Base-by-base conservation (phyloP, 1,140 invertebrate genomes). In the Vanessa tameamea region DNA sequence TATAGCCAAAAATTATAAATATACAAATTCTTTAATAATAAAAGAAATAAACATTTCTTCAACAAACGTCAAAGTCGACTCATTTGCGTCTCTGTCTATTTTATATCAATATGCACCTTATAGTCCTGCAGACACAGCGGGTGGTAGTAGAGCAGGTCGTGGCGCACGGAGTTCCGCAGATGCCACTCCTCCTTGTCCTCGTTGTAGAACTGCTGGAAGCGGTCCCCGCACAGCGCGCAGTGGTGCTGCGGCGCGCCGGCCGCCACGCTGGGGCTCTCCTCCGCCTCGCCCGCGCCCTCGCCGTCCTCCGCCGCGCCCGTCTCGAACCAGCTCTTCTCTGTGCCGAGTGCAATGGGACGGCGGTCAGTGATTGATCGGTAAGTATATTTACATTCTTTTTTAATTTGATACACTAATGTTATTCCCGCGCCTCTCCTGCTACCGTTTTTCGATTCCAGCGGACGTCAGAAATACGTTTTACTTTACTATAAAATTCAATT, bases 131-230 rank as follows among this genome's bases (percentile, higher is more conserved):
- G 96, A 90, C 98, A 99, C 26, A 97, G 89, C 0, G 98, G 98
- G 94, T 99, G 98, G 87, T 97, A 99, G 82, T 96, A 96, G 81
- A 96, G 95, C 2, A 94, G 95, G 50, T 98, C 96, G 51, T 96
- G 95, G 23, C 94, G 91, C 6, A 98, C 93, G 0, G 98, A 97
- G 84, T 97, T 96, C 70, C 95, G 94, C 9, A 99, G 93, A 86
- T 98, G 97, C 98, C 98, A 99, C 87, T 99, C 98, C 89, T 99
- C 98, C 67, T 96, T 96, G 82, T 99, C 98, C 92, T 99, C 97
- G 85, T 98, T 96, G 93, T 97, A 99, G 93, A 98, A 98, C 86
- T 97, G 96, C 72, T 98, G 97, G 91, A 99, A 99, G 63, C 94
- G 93, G 92, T 99, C 98, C 43, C 96, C 95, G 88, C 98, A 99